These are phyloP conservation scores for Dasysyrphus albostriatus DNA, from an alignment of 2,888 invertebrate genomes.

Conservation along the genomic window DNA sequence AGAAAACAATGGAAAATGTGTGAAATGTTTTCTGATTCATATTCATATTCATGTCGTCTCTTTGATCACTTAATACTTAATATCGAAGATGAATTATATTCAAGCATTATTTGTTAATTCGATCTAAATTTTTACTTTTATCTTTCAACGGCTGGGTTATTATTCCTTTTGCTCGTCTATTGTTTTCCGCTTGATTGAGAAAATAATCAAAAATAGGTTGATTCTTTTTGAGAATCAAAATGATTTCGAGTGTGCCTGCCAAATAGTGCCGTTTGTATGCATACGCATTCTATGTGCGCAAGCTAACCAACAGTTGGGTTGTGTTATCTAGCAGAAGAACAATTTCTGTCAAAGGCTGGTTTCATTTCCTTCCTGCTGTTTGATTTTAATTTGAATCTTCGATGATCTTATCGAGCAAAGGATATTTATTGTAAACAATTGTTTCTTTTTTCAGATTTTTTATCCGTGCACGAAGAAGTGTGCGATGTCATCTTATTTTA, in stretches of 20 bases:
- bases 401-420: constrained; percentile 28
- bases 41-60: constrained; percentile 61
- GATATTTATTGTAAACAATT: constrained; percentile 52
- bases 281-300: constrained; percentile 16
- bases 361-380: constrained; percentile 65
- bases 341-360: constrained; percentile 55
- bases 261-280: constrained; percentile 14
- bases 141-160: constrained; percentile 60
- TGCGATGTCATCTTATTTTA: constrained; percentile 47
- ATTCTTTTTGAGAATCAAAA: constrained; percentile 54
- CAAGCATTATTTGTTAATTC: constrained; percentile 57
- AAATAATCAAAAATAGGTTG: constrained; percentile 70
- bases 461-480: constrained; percentile 15
- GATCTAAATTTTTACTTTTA: constrained; percentile 72
- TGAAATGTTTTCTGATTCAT: constrained; percentile 46
- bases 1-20: constrained; percentile 61
- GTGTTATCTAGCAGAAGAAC: constrained; percentile 43
- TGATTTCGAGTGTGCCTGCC: constrained; percentile 29
- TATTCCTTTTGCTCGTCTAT: constrained; percentile 35
- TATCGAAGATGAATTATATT: constrained; percentile 68
- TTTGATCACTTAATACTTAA: constrained; percentile 77
- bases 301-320: constrained; percentile 60
- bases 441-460: neutral
- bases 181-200: constrained; percentile 66
- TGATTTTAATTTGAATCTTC: constrained; percentile 17